A percentile compares a stretch with the other conserved stretches of the same genome.
Conservation (phyloP, 2,888 invertebrate genomes). For the Nebria brevicollis region DNA sequence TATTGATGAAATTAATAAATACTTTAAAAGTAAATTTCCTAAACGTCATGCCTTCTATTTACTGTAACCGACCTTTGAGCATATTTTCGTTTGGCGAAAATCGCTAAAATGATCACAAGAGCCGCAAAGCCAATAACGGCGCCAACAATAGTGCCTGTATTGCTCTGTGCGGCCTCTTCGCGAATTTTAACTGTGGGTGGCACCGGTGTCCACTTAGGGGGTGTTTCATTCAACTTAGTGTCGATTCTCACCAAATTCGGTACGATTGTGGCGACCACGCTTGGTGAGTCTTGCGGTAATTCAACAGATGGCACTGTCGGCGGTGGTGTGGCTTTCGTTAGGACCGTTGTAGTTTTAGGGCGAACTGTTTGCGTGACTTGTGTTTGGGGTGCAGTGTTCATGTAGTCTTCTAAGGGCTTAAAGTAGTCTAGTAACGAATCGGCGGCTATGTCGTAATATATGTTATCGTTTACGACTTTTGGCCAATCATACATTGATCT, state of each 20-base stretch:
- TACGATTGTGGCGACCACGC: neutral
- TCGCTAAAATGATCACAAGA: neutral
- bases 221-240: neutral
- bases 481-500: conserved; percentile 62
- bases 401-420: conserved; percentile 66
- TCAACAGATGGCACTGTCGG: conserved; percentile 4
- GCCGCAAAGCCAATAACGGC: neutral
- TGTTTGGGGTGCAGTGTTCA: conserved; percentile 62
- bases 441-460: conserved; percentile 64
- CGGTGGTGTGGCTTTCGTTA: conserved; percentile 9
- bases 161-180: neutral
- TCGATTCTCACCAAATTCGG: neutral
- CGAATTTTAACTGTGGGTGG: neutral
- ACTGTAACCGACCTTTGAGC: neutral
- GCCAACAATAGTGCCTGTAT: neutral
- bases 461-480: conserved; percentile 65
- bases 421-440: conserved; percentile 68
- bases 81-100: neutral
- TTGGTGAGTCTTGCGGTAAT: neutral
- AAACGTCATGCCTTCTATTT: neutral
- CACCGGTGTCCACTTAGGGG: neutral
- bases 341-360: conserved; percentile 49
- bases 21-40: neutral
- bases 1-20: neutral
- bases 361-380: conserved; percentile 50